Conservation (phyloP, 1,140 invertebrate genomes). For the Dendroctonus ponderosae region DNA sequence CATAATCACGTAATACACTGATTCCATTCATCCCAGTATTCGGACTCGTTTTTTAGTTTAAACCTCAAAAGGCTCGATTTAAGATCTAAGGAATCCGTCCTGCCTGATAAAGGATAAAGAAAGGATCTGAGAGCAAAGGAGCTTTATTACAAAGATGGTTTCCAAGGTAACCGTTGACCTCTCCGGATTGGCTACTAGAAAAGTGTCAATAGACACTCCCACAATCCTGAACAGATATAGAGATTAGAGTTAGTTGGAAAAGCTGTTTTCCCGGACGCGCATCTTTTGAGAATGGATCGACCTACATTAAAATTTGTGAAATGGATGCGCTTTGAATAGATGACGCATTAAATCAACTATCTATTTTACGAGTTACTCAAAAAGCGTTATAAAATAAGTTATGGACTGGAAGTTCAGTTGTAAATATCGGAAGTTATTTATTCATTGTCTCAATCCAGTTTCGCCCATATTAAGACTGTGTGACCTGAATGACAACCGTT, state of each 20-base stretch:
- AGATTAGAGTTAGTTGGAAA: conserved; percentile 23
- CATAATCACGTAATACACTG: conserved; percentile 18
- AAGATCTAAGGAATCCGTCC: conserved; percentile 27
- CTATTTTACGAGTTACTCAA: too few relatives aligned
- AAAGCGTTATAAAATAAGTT: too few relatives aligned
- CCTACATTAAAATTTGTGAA: too few relatives aligned
- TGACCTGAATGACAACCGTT: conserved; percentile 1
- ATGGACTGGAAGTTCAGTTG: too few relatives aligned
- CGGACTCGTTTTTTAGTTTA: conserved; percentile 9
- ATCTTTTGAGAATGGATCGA: background rate
- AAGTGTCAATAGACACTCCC: conserved; percentile 48
- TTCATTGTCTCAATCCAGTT: too few relatives aligned
- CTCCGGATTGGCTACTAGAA: conserved; percentile 46
- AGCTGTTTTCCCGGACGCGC: background rate
- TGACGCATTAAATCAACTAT: too few relatives aligned
- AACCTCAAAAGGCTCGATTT: conserved; percentile 16
- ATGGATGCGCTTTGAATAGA: too few relatives aligned
- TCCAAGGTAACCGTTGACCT: conserved; percentile 45
- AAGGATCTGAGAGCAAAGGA: conserved; percentile 32
- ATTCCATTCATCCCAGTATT: conserved; percentile 17
- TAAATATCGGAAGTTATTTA: too few relatives aligned
- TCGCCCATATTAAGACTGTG: background rate
- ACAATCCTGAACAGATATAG: conserved; percentile 31
- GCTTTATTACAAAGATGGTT: conserved; percentile 46
- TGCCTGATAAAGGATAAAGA: conserved; percentile 32